A percentile compares a stretch with the other conserved stretches of the same genome.
phyloP scores from a whole-genome alignment of 2,888 invertebrate genomes.

The Augiades crinisus region DNA sequence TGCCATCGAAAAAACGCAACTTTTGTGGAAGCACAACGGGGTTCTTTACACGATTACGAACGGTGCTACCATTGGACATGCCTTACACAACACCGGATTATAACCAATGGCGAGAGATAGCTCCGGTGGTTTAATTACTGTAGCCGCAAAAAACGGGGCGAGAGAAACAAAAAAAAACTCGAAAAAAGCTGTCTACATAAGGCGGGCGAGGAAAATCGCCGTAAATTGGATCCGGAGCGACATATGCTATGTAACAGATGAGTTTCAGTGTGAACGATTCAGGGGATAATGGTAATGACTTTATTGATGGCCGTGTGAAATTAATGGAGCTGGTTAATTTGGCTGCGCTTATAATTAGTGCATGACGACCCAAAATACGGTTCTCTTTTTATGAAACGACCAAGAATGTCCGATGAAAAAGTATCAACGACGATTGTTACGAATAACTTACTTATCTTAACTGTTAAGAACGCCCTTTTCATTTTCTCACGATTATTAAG shows the following conservation, averaged over 20 bases:
- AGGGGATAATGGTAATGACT: slow-evolving; percentile 18
- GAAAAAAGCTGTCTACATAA: slow-evolving; percentile 45
- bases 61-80: slow-evolving; percentile 52
- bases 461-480: no score
- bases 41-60: slow-evolving; percentile 55
- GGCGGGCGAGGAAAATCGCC: slow-evolving; percentile 61
- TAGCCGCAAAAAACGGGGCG: slow-evolving; percentile 46
- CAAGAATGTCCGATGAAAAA: no score
- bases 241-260: slow-evolving; percentile 34
- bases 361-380: slow-evolving; percentile 4
- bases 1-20: slow-evolving; percentile 47
- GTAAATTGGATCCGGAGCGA: slow-evolving; percentile 55
- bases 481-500: neutral
- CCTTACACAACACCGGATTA: slow-evolving; percentile 42
- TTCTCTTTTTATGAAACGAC: neutral
- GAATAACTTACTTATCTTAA: no score
- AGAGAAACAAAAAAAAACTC: slow-evolving; percentile 52
- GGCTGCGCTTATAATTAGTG: slow-evolving; percentile 15
- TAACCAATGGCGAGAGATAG: slow-evolving; percentile 55
- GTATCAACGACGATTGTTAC: no score
- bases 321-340: slow-evolving; percentile 14
- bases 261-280: slow-evolving; percentile 17
- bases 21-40: slow-evolving; percentile 48
- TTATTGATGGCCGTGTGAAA: slow-evolving; percentile 22
- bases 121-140: slow-evolving; percentile 56